Evolutionary conservation across 2,797 vertebrate species (phyloP).

Genomic region (Esox lucius): DNA sequence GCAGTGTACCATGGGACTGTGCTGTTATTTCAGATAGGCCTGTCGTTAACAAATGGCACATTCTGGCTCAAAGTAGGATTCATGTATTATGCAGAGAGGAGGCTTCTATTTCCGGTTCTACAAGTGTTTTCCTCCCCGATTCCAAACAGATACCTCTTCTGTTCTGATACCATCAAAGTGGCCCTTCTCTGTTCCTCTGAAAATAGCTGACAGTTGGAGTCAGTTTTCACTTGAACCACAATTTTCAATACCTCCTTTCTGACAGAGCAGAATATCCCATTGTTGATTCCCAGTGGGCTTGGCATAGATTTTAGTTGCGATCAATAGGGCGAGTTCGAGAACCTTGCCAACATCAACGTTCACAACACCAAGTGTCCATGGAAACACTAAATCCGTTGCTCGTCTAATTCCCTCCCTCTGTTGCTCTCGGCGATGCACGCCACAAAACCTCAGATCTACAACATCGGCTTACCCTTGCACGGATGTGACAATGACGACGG

Average conservation of each 20-base stretch:
- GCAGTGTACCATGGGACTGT: neutral
- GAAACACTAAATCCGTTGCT: slow-evolving; percentile 34
- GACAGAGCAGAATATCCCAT: neutral
- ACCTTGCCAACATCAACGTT: neutral
- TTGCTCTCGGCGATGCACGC: neutral
- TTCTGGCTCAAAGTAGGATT: no score
- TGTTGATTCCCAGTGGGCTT: slow-evolving; percentile 4
- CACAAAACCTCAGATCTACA: neutral
- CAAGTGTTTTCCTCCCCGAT: neutral
- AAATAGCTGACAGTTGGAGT: neutral
- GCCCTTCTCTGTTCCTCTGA: neutral
- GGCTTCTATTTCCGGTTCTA: neutral
- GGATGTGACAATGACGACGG: no score
- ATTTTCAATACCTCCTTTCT: neutral
- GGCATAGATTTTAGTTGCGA: slow-evolving; percentile 20
- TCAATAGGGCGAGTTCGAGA: slow-evolving; percentile 21
- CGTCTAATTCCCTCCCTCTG: slow-evolving; percentile 10
- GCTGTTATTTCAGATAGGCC: neutral
- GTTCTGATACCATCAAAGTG: neutral
- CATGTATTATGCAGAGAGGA: no score
- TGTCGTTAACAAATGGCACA: neutral
- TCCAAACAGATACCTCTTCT: neutral
- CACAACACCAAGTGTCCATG: slow-evolving; percentile 30
- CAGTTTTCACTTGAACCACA: neutral
- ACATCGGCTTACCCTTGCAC: neutral